Evolutionary conservation across 2,113 vertebrate genomes (phyloP), one percentile per base, ranked within the genome.

Genomic region (Acrocephalus arundinaceus): DNA sequence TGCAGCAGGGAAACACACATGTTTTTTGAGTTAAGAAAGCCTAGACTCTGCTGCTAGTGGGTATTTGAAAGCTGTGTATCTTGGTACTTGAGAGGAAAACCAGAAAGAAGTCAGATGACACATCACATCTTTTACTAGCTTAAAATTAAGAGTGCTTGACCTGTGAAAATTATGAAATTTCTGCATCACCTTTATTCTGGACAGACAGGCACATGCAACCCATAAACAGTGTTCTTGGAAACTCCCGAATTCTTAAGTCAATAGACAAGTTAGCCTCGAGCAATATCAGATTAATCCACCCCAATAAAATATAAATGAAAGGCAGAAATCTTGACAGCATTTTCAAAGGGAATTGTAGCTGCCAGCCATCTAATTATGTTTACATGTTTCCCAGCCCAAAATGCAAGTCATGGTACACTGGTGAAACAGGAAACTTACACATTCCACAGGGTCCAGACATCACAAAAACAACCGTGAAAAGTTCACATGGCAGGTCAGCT

Each of bases 341-440:
- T 94, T 93, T 93, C 48, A 85, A 96, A 93, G 27, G 59, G 65
- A 79, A 80, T 89, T 96, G 93, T 89, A 96, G 66, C 86, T 94
- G 94, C 73, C 87, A 87, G 76, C 79, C 54, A n/a, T 51, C 73
- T 95, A 94, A 85, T 75, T 95, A 77, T 73, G 67, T 95, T 97
- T 93, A 81, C 67, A 83, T 48, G 73, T 97, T 96, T 97, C 89
- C 95, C 54, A 95, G 66, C 88, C 79, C 46, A 86, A 94, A 96
- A 89, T 89, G 79, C 91, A 94, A 97, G 76, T 94, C 77, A 81
- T 85, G 83, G 74, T 86, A 81, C 52, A 52, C 37, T 93, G 93
- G 96, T 94, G 93, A 98, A 97, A 97, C 57, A 91, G 91, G 94
- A 97, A 94, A 92, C 61, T 75, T 78, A 78, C 31, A 61, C 87